Evolutionary conservation across 1,140 invertebrate genomes (phyloP), one percentile per base, ranked within the genome.

Genomic region (Nautilus pompilius): DNA sequence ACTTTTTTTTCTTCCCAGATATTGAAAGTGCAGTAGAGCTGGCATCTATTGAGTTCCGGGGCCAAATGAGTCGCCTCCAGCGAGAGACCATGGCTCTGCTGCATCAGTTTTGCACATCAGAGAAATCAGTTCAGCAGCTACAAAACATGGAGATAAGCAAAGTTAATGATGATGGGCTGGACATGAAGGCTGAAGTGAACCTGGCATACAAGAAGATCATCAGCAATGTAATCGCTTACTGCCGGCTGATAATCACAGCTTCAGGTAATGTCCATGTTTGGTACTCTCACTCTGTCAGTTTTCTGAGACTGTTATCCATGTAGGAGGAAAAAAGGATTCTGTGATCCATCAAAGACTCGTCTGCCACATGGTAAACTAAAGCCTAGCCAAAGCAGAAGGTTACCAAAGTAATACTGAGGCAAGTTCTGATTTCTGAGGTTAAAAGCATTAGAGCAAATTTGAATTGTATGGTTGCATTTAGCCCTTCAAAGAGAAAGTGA

Each of bases 31-130:
- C 69, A 34, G 71, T 75, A 30, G 71, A 75, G 8, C 67, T 74
- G 15, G 70, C 74, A 32, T 56, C 59, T 84, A 67, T 81, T 48
- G 80, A 83, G 68, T 76, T 79, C 57, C 65, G 70, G 57, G 74
- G 75, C 58, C 77, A 79, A 13, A 65, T 81, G n/a, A 60, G 65
- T 24, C 65, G 77, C 13, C 73, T 83, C n/a, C 76, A 82, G 64
- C 67, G 87, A 66, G 80, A 92, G 20, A 89, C 92, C 85, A 76
- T 92, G 22, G 85, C 87, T 0, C 80, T 93, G 20, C 83, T 93
- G 29, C 86, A 88, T 10, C 87, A 89, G 63, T 93, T 92, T 74
- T 69, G 68, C 48, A 58, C 80, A n/a, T 76, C 75, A 26, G 82
- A 81, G 26, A 73, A 66, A 53, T 54, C 79, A 13, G 63, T 62